Percentiles rank a stretch among this genome's conserved stretches.
Evolutionary conservation across 2,113 vertebrate species (phyloP).

Genomic region (Edolisoma coerulescens): DNA sequence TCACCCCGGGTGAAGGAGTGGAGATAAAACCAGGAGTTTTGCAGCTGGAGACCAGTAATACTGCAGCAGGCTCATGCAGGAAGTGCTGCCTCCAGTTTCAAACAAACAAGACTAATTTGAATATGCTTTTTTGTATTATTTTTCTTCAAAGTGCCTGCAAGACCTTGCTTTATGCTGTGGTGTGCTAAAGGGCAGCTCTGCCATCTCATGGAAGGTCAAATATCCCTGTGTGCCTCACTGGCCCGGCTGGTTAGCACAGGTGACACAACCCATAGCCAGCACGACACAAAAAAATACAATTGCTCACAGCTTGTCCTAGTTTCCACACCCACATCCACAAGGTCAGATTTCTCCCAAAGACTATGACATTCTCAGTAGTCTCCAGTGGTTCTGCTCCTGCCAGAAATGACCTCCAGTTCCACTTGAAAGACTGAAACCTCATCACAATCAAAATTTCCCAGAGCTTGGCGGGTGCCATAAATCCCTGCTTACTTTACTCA

Average conservation of each 20-base stretch:
- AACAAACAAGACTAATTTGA: background rate
- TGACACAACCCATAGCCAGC: background rate
- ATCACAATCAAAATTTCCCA: background rate
- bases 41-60: background rate
- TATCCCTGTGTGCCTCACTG: background rate
- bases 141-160: background rate
- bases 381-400: background rate
- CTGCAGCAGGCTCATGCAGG: background rate
- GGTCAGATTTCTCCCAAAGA: background rate
- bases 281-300: background rate
- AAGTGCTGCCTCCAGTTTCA: background rate
- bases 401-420: background rate
- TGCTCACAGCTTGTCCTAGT: background rate
- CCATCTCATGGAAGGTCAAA: fast-evolving
- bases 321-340: fast-evolving
- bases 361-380: background rate
- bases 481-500: background rate
- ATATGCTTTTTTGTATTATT: background rate
- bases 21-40: background rate
- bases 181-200: background rate
- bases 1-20: background rate
- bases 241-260: background rate
- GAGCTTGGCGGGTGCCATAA: background rate
- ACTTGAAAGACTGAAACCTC: background rate
- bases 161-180: background rate